Percentiles rank a stretch among this genome's conserved stretches.
phyloP scores from a whole-genome alignment of 2,797 vertebrate species.

The Zenarchopterus dispar region DNA sequence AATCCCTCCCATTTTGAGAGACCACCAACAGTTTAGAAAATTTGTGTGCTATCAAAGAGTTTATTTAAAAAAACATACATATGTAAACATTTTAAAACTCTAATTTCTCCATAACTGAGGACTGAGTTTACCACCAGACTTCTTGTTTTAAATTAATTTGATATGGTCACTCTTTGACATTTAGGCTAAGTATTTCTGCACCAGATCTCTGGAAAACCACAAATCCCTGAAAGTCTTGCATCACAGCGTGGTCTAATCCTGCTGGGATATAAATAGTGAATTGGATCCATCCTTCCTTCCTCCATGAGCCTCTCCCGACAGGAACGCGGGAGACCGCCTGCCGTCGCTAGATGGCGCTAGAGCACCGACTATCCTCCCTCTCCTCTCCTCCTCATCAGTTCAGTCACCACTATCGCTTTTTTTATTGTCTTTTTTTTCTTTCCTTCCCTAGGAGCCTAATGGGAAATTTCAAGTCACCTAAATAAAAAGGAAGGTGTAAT shows the following conservation, averaged over 20 bases:
- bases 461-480: conserved; percentile 79
- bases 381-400: conserved; percentile 7
- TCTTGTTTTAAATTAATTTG: background rate
- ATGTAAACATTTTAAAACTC: too few species aligned
- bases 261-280: background rate
- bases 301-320: background rate
- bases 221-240: background rate
- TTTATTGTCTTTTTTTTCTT: background rate
- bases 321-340: conserved; percentile 16
- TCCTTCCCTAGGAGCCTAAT: conserved; percentile 55
- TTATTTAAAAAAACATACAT: too few species aligned
- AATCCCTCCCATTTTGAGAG: too few species aligned
- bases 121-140: too few species aligned
- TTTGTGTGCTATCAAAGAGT: too few species aligned
- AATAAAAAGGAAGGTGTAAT: conserved; percentile 80
- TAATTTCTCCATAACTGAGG: too few species aligned
- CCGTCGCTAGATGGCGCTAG: conserved; percentile 78
- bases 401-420: conserved; percentile 20
- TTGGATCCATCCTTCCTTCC: background rate
- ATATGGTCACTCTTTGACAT: background rate
- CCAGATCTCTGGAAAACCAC: background rate
- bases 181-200: background rate
- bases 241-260: background rate
- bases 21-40: too few species aligned
- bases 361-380: conserved; percentile 49